Evolutionary conservation across 2,888 invertebrate species (phyloP), one percentile per base, ranked within the genome.

Genomic region (Trachelus iudaicus): DNA sequence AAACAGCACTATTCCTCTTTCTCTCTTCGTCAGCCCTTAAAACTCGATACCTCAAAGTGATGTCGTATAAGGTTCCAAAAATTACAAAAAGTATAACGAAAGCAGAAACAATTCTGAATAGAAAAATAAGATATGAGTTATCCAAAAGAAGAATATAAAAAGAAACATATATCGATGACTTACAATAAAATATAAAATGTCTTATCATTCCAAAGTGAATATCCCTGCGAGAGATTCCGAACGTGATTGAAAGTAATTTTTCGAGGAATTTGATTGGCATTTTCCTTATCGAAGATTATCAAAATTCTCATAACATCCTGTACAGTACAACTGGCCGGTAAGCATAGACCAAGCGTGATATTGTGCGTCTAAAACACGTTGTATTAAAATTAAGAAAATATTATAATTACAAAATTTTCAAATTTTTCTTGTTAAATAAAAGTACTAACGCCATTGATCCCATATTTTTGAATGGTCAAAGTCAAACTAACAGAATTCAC

Each of bases 1-100:
- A 40, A 23, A 76, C 69, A 40, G 79, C 80, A 34, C 69, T 79
- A n/a, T 77, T 77, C 11, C 75, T 82, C 73, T 75, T 74, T 13
- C 69, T 78, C 73, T 80, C 74, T 71, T 83, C 73, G 75, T 84
- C 82, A 9, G 75, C 79, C 33, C 33, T 79, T 34, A 87, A 76
- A 73, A 85, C 75, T 79, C 81, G 83, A 76, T 86, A 88, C 33
- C 88, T 81, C 76, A 89, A 81, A 3, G 83, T 79, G 75, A 93
- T 85, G 82, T 94, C 94, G 69, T 93, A 89, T 4, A 91, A 75
- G 0, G 94, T 93, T 1, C 93, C 93, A 37, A 91, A 83, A 4
- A 92, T 79, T 0, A 92, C 89, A 31, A 93, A 80, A 1, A 91
- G 69, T 0, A 90, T 69, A 0, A 93, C 87, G 11, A 92, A 73